Evolutionary conservation across 1,140 invertebrate genomes (phyloP), one percentile per base, ranked within the genome.

Genomic region (Rhyzopertha dominica): DNA sequence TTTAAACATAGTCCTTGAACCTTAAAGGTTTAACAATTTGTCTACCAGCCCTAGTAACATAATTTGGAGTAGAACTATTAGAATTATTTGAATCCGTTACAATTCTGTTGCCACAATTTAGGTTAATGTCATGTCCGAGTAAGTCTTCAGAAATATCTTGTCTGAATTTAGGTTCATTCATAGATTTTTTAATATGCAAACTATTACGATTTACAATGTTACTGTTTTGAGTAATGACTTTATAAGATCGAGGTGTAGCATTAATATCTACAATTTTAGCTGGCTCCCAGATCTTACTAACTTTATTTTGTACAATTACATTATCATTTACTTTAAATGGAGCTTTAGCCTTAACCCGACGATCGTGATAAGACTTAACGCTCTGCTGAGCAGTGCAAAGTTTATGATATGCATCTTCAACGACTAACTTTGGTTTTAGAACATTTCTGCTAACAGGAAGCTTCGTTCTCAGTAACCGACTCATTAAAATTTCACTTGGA

Each of bases 321-420:
- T 14, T 18, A 14, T 35, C 32, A 4, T 19, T 19, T 3, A 35
- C 17, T 18, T 35, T 35, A 35, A 35, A 35, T 8, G n/a, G n/a
- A 4, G 17, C 4, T n/a, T 35, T 35, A 35, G 20, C 4, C n/a
- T 35, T 35, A 4, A 19, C 32, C n/a, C 20, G 12, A 10, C 17
- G n/a, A 35, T 35, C 32, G 20, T 35, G 32, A 35, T 35, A 35
- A 3, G 32, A 14, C 18, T 35, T 35, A 19, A 35, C 20, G 10
- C 20, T 35, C 14, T 35, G 10, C 17, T 14, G 17, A 12, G 14
- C 10, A n/a, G n/a, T 19, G 5, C 18, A 18, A 16, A 35, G 13
- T n/a, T 12, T 10, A 7, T 14, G 3, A 7, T 5, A 18, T 16
- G 20, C 32, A 14, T 35, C 32, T 10, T 35, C 20, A 18, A 35